phyloP scores from a whole-genome alignment of 1,140 invertebrate genomes.

The Trichonephila clavipes region DNA sequence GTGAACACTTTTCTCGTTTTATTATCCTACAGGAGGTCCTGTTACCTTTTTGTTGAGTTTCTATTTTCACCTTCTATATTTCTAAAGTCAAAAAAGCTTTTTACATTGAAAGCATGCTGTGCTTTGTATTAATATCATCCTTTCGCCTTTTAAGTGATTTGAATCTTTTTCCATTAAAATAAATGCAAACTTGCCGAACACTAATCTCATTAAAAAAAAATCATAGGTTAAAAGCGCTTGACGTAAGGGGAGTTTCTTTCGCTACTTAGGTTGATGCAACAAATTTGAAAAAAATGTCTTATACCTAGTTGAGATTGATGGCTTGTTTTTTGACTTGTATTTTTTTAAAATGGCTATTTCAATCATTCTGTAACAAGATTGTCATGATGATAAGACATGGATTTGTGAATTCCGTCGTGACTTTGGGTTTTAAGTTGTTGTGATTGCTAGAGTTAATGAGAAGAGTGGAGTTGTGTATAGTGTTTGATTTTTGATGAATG shows the following conservation, averaged over 20 bases:
- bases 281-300: background rate
- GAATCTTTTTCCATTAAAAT: background rate
- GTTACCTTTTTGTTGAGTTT: background rate
- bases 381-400: background rate
- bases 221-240: conserved; percentile 1
- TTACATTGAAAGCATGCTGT: background rate
- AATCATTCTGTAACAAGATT: background rate
- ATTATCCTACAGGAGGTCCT: background rate
- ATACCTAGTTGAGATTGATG: background rate
- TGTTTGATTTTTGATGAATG: background rate
- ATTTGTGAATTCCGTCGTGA: background rate
- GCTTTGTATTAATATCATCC: background rate
- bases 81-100: background rate
- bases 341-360: background rate
- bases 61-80: background rate
- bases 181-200: background rate
- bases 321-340: background rate
- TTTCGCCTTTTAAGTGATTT: background rate
- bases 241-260: background rate
- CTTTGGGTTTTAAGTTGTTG: background rate
- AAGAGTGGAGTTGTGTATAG: background rate
- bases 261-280: background rate
- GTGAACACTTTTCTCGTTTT: background rate
- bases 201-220: background rate
- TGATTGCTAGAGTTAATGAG: background rate